Evolutionary conservation across 2,113 vertebrate species (phyloP).

Genomic region (Corythoichthys intestinalis): DNA sequence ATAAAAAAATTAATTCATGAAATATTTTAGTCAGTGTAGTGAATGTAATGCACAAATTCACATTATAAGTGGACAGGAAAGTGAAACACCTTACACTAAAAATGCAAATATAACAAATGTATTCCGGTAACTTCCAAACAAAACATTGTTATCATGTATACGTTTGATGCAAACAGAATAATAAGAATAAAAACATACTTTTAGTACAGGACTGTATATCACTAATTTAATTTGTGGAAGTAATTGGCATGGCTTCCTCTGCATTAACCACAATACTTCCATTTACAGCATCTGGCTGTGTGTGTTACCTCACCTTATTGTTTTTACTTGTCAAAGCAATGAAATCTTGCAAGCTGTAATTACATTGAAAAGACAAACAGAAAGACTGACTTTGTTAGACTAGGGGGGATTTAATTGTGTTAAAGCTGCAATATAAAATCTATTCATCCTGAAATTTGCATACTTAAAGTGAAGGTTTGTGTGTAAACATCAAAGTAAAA

Average conservation of each 20-base stretch:
- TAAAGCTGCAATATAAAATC: not conserved
- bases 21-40: too few relatives aligned
- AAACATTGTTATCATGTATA: not conserved
- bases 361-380: conserved; percentile 1
- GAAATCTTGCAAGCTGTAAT: conserved; percentile 1
- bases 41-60: not conserved
- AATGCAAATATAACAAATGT: not conserved
- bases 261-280: not conserved
- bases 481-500: not conserved
- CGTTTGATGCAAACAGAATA: not conserved
- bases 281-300: not conserved
- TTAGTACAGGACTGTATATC: not conserved
- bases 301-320: not conserved
- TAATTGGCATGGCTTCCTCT: not conserved
- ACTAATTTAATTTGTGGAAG: not conserved
- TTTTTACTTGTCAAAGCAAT: not conserved
- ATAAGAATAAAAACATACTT: not conserved
- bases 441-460: not conserved
- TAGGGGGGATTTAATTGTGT: not conserved
- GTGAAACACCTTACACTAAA: not conserved
- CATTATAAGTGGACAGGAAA: not conserved
- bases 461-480: not conserved
- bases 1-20: not conserved
- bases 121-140: not conserved
- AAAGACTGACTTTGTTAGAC: not conserved